Evolutionary conservation across 1,140 invertebrate genomes (phyloP), one percentile per base, ranked within the genome.

Genomic region (Nasonia longicornis): DNA sequence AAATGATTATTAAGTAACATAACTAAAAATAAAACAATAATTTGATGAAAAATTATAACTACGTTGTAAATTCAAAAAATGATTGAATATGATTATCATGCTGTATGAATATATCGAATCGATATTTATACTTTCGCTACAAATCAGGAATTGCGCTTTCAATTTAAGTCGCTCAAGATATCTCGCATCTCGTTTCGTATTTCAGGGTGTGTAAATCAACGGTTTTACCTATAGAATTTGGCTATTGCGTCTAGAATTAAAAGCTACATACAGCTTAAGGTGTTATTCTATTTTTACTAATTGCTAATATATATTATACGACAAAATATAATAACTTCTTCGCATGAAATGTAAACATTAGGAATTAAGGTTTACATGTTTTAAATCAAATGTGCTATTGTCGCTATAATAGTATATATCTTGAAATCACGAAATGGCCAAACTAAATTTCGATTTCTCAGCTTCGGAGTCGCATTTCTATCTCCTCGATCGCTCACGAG

Each of bases 371-470:
- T 1, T 58, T 58, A 58, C 16, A 6, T 58, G 2, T 58, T 20
- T n/a, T 20, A 2, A 20, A 58, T 58, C 14, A 20, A 58, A 20
- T 6, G 14, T 58, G 52, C 16, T 20, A 58, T 14, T 20, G 16
- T 58, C 6, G 14, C 20, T 2, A 48, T 48, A 48, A 8, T 8
- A 38, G 35, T 38, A 38, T 38, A 58, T 7, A 16, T 58, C 11
- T n/a, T 31, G 1, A 4, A 38, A 35, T 31, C 10, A 58, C 70
- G n/a, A 69, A 69, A 69, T 71, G 63, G 67, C 48, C 29, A 70
- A 79, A 31, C 48, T 79, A 42, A 71, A n/a, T 22, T 71, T 71
- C 29, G 22, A 12, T 29, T 31, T 38, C 69, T 70, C 35, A 77
- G 16, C 26, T 29, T 67, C 10, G 16, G 29, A 58, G 20, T 58